phyloP scores from a whole-genome alignment of 2,797 vertebrate genomes.

The Lophotriccus pileatus region DNA sequence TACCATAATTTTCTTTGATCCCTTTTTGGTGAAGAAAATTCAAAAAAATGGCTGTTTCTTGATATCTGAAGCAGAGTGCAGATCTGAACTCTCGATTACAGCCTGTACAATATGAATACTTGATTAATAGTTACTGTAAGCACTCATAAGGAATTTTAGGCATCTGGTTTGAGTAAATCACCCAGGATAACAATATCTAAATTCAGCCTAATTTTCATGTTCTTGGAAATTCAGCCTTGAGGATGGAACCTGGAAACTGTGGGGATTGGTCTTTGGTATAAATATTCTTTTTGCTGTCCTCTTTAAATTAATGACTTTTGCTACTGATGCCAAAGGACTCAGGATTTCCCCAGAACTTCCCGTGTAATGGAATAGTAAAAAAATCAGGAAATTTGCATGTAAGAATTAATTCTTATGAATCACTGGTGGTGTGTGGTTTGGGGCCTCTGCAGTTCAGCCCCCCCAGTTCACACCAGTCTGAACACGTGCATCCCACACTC shows the following conservation, averaged over 20 bases:
- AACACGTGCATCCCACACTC: accelerated
- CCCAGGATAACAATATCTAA: neutral
- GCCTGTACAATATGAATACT: neutral
- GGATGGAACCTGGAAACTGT: neutral
- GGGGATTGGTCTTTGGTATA: neutral
- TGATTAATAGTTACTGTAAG: slow-evolving; percentile 27
- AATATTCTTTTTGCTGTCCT: neutral
- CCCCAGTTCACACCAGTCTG: neutral
- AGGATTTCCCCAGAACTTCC: neutral
- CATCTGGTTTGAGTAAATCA: slow-evolving; percentile 32
- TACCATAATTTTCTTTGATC: neutral
- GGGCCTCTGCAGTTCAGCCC: neutral
- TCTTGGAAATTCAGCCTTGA: neutral
- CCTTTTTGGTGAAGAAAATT: neutral
- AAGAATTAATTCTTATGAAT: neutral
- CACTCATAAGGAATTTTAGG: neutral
- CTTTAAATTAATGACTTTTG: neutral
- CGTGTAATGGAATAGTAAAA: neutral
- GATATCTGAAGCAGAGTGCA: neutral
- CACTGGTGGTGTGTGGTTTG: neutral
- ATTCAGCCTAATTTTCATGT: neutral
- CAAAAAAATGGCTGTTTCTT: neutral
- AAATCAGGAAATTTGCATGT: neutral
- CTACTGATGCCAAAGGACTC: neutral
- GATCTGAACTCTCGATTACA: neutral